Evolutionary conservation across 2,113 vertebrate genomes (phyloP).

Genomic region (Nicator chloris): DNA sequence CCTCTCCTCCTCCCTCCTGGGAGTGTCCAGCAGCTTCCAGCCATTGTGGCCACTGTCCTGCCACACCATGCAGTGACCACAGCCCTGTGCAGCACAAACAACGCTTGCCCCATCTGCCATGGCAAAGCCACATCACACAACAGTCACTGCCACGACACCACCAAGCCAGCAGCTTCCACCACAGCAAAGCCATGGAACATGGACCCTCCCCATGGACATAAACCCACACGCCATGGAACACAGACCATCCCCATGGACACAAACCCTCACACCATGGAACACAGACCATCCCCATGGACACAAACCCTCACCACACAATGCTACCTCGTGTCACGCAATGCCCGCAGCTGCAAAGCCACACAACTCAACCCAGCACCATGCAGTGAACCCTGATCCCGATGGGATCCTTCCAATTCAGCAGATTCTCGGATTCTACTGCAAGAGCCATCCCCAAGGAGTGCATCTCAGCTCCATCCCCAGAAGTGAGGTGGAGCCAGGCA

Average conservation of each 20-base stretch:
- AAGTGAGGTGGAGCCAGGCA: neutral
- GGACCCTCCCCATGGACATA: neutral
- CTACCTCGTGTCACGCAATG: fast-evolving
- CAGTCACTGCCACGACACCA: neutral
- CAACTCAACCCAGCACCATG: fast-evolving
- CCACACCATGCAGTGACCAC: fast-evolving
- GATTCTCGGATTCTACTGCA: neutral
- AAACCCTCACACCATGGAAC: neutral
- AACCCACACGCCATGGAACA: neutral
- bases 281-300: neutral
- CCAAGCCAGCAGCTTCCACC: neutral
- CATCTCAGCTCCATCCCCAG: neutral
- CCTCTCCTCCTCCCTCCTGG: neutral
- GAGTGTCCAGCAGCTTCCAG: neutral
- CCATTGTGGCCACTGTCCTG: fast-evolving
- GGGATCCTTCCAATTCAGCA: neutral
- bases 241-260: too few species aligned
- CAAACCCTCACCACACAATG: neutral
- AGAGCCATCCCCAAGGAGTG: neutral
- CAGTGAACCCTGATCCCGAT: fast-evolving
- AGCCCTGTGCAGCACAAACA: neutral
- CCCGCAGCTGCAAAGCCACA: fast-evolving
- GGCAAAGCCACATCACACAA: neutral
- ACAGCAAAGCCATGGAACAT: neutral
- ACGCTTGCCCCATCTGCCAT: fast-evolving